Base-by-base conservation (phyloP, 2,113 vertebrate species). In the Leiothrix lutea region DNA sequence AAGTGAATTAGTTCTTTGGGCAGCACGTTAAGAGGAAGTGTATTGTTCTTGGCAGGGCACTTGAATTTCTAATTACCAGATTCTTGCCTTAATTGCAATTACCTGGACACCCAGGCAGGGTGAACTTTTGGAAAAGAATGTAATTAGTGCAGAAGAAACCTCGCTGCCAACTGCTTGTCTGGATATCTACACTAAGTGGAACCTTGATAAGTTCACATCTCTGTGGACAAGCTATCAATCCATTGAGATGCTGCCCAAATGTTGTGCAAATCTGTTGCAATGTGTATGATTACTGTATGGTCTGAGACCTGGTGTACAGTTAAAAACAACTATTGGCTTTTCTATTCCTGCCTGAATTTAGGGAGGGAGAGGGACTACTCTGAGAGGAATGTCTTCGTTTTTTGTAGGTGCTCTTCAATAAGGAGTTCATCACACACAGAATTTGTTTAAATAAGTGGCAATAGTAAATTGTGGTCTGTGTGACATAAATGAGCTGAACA, bases 61-160 rank as follows among this genome's bases (percentile, higher is more conserved):
- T 98, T 96, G 97, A 97, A 97, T 98, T 98, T 98, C 97, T 98
- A 98, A 98, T 98, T 97, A 98, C 95, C 85, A 96, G 98, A 98
- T 98, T 98, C 97, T 98, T 98, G 95, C 96, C 97, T 98, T 98
- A 98, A 98, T 98, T 98, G 98, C 98, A 98, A 98, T 98, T 98
- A 98, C 98, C 98, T 98, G 98, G 97, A 98, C 98, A 98, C 98
- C 96, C 96, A 98, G 96, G 97, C 98, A 97, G 97, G 96, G 97
- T 97, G 97, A 98, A 97, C 97, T 98, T 98, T 98, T 97, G 95
- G 97, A 96, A 98, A 98, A 97, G 97, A 98, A 97, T 98, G 97
- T 97, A 98, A 98, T 98, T 98, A 98, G 97, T 93, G 96, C 94
- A 97, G 91, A 94, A 97, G 96, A 98, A 98, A 96, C 97, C 95